These are phyloP conservation scores for Polypedilum pembai DNA, from an alignment of 1,140 invertebrate genomes.

Conservation along the genomic window DNA sequence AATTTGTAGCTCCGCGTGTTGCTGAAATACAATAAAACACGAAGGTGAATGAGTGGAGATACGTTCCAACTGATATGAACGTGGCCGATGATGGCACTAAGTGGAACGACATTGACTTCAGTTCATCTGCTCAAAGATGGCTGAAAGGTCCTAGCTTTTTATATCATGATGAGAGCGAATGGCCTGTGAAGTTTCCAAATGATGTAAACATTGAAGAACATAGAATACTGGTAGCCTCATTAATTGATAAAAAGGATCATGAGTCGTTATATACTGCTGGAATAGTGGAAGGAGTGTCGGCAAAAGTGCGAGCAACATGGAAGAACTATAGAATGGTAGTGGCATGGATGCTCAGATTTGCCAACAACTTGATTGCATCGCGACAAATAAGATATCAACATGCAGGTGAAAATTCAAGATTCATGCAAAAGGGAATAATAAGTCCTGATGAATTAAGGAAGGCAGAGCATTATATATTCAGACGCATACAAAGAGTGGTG, in stretches of 20 bases:
- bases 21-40: conserved; percentile 35
- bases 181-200: not conserved
- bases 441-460: not conserved
- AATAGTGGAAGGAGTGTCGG: not conserved
- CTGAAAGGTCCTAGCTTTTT: not conserved
- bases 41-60: conserved; percentile 33
- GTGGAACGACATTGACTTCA: not conserved
- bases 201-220: not conserved
- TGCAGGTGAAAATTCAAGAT: too few species aligned
- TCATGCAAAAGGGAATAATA: too few species aligned
- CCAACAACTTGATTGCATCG: not conserved
- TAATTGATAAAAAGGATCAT: not conserved
- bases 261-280: not conserved
- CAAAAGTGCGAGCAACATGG: not conserved
- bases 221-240: not conserved
- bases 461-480: not conserved
- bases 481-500: not conserved
- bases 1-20: conserved; percentile 37
- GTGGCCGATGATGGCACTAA: conserved; percentile 35
- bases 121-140: too few species aligned
- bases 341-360: not conserved
- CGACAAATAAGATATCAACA: too few species aligned
- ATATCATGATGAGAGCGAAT: not conserved
- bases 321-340: not conserved
- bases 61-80: conserved; percentile 36